These are phyloP conservation scores for Parnassius glacialis DNA, from an alignment of 2,888 invertebrate species.

Conservation along the genomic window DNA sequence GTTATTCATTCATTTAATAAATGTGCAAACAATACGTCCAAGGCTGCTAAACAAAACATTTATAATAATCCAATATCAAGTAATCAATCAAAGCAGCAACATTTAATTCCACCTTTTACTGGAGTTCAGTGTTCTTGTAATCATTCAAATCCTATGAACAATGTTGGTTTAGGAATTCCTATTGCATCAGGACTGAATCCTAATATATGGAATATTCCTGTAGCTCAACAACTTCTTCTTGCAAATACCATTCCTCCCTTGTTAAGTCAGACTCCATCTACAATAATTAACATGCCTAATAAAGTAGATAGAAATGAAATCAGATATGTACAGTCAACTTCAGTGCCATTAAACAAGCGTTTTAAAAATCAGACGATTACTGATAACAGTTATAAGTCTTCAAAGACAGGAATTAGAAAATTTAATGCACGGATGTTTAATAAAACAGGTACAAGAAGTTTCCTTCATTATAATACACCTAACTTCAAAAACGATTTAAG, in stretches of 20 bases:
- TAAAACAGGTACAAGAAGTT: background rate
- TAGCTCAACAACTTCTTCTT: constrained; percentile 30
- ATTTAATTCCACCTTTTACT: background rate
- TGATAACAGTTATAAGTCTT: background rate
- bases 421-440: background rate
- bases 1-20: constrained; percentile 7
- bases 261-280: constrained; percentile 31
- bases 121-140: constrained; percentile 3
- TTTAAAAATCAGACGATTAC: constrained; percentile 19
- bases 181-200: constrained; percentile 32
- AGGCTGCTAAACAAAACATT: constrained; percentile 24
- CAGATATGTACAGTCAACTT: constrained; percentile 27
- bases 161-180: background rate
- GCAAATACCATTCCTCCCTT: constrained; percentile 24
- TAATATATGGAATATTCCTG: constrained; percentile 39
- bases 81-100: constrained; percentile 27
- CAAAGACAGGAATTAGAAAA: background rate
- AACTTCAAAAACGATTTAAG: constrained; percentile 9
- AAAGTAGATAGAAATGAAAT: constrained; percentile 24
- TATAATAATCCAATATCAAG: constrained; percentile 41
- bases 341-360: constrained; percentile 28
- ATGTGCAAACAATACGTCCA: background rate
- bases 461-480: background rate
- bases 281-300: constrained; percentile 17
- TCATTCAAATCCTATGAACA: background rate